Percentiles rank a stretch among this genome's conserved stretches.
Conservation (phyloP, 1,140 invertebrate species). For the Diabrotica virgifera region DNA sequence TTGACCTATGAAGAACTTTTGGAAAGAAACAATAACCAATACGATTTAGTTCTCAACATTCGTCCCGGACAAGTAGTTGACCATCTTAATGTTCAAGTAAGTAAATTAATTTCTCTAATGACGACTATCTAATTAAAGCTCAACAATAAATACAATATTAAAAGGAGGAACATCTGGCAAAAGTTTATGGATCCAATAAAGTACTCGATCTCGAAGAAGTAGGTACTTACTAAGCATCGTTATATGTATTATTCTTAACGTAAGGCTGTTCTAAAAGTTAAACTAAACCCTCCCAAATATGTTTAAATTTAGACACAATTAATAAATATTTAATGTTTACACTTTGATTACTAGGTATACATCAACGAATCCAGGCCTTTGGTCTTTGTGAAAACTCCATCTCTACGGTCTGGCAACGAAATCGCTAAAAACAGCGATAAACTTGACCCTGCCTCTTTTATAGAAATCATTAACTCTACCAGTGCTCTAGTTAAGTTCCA, state of each 20-base stretch:
- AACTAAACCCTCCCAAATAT: no score
- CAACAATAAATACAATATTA: no score
- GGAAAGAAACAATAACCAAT: conserved; percentile 54
- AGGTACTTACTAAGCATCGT: no score
- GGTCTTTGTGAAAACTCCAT: conserved; percentile 53
- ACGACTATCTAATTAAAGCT: no score
- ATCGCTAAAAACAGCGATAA: conserved; percentile 28
- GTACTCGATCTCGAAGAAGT: no score
- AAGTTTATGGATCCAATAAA: no score
- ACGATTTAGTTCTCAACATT: conserved; percentile 62
- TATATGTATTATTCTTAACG: no score
- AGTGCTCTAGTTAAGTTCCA: conserved; percentile 44
- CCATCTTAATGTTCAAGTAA: conserved; percentile 51
- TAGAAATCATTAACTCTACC: conserved; percentile 27
- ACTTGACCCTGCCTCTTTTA: conserved; percentile 34
- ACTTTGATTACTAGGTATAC: conserved; percentile 45
- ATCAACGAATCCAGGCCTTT: conserved; percentile 57
- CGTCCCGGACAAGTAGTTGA: conserved; percentile 57
- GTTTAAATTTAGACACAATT: no score
- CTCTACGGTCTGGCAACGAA: conserved; percentile 52
- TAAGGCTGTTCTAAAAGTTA: no score
- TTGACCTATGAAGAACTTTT: conserved; percentile 65
- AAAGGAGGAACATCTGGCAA: no score
- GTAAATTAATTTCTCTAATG: not conserved
- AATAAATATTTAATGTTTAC: no score